Evolutionary conservation across 1,140 invertebrate species (phyloP).

Genomic region (Bombus pascuorum): DNA sequence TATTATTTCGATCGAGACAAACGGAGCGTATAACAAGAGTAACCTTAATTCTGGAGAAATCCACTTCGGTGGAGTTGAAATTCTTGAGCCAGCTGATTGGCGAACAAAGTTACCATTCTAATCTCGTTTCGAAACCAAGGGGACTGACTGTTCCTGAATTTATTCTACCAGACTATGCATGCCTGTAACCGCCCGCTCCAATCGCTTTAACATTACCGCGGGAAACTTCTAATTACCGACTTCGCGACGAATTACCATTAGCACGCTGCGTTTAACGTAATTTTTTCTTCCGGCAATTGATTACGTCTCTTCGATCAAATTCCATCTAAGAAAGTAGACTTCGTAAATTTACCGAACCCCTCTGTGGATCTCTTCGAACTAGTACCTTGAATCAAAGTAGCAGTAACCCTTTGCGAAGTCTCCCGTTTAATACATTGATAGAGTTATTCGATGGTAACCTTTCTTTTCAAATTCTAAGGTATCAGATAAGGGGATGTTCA

Average conservation of each 20-base stretch:
- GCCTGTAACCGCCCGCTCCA: conserved; percentile 66
- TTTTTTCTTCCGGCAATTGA: too few species aligned
- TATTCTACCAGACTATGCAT: conserved; percentile 54
- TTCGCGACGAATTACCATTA: conserved; percentile 75
- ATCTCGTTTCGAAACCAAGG: conserved; percentile 73
- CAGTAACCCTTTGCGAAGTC: not conserved
- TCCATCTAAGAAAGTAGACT: too few species aligned
- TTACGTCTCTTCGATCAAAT: not conserved
- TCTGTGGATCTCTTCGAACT: not conserved
- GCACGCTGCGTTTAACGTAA: conserved; percentile 30
- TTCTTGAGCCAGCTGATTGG: conserved; percentile 76
- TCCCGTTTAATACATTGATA: not conserved
- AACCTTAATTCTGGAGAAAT: conserved; percentile 62
- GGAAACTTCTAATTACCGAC: conserved; percentile 77
- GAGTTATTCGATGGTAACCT: not conserved
- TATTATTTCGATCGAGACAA: conserved; percentile 61
- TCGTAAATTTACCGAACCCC: not conserved
- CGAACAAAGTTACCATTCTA: conserved; percentile 79
- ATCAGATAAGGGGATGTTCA: conserved; percentile 24
- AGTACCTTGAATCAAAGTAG: not conserved
- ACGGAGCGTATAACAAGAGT: conserved; percentile 52
- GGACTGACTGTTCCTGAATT: conserved; percentile 73
- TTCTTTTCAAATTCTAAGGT: conserved; percentile 14
- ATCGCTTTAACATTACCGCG: conserved; percentile 77
- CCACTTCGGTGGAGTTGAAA: conserved; percentile 67